phyloP scores from a whole-genome alignment of 2,797 vertebrate genomes.

The Hoplostethus mediterraneus region DNA sequence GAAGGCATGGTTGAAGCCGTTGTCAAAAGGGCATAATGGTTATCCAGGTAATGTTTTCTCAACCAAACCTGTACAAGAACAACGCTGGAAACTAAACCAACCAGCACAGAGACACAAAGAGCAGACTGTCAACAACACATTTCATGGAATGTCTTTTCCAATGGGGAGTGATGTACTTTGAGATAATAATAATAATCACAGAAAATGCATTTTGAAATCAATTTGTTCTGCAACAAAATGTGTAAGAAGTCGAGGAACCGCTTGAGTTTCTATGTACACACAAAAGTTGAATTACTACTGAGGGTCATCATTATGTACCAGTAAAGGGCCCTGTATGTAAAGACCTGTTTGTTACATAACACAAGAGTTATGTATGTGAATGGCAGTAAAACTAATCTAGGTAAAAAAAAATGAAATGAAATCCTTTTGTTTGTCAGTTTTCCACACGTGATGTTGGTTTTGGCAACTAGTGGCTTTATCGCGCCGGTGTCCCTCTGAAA shows the following conservation, averaged over 20 bases:
- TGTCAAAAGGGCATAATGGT: background rate
- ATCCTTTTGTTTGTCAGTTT: too few species aligned
- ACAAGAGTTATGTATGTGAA: too few species aligned
- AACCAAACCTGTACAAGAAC: too few species aligned
- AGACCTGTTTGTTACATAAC: background rate
- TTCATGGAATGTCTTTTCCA: background rate
- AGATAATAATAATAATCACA: background rate
- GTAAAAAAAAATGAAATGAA: too few species aligned
- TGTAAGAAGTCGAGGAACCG: too few species aligned
- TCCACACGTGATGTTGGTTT: background rate
- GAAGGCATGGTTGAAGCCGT: background rate
- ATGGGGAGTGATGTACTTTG: background rate
- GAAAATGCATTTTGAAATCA: background rate
- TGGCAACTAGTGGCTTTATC: conserved; percentile 31
- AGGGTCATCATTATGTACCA: background rate
- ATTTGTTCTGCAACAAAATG: too few species aligned
- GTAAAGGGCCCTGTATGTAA: background rate
- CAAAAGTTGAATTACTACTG: background rate
- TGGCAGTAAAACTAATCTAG: too few species aligned
- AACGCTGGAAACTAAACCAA: background rate
- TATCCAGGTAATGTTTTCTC: background rate
- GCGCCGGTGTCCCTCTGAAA: conserved; percentile 80
- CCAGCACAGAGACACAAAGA: too few species aligned
- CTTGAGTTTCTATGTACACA: background rate
- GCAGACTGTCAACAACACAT: too few species aligned